phyloP scores from a whole-genome alignment of 2,888 invertebrate species.

The Polymixis lichenea region DNA sequence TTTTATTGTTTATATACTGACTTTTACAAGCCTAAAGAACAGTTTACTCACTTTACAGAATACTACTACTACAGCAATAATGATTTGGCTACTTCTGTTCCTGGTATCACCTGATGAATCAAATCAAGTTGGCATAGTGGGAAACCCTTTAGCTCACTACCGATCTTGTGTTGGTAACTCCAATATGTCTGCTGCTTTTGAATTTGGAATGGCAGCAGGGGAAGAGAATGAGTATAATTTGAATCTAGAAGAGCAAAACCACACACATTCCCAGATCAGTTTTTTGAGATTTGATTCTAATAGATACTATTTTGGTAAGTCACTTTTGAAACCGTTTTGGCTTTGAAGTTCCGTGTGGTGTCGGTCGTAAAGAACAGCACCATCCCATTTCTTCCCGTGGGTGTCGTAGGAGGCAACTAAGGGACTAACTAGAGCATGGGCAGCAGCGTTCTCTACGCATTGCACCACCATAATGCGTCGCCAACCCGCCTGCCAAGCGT shows the following conservation, averaged over 20 bases:
- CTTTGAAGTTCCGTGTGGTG: too few species aligned
- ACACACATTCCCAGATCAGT: constrained; percentile 35
- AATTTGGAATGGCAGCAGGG: constrained; percentile 65
- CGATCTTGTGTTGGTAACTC: constrained; percentile 63
- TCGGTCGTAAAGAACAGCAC: too few species aligned
- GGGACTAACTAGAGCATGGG: too few species aligned
- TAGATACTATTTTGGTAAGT: constrained; percentile 68
- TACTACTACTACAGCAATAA: constrained; percentile 1
- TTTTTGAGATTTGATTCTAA: constrained; percentile 67
- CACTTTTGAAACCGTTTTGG: not conserved
- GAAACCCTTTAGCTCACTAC: not conserved
- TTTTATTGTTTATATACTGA: not conserved
- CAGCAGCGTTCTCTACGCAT: too few species aligned
- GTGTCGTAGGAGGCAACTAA: too few species aligned
- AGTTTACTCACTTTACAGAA: not conserved
- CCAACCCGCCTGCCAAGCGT: too few species aligned
- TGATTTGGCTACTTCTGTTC: constrained; percentile 22
- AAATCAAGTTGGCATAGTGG: constrained; percentile 4
- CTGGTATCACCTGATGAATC: not conserved
- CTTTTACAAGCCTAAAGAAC: not conserved
- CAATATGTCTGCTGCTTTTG: constrained; percentile 57
- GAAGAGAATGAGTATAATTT: constrained; percentile 71
- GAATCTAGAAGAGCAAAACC: constrained; percentile 53
- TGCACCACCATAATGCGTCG: too few species aligned
- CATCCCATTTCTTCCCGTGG: too few species aligned